Percentiles rank a stretch among this genome's conserved stretches.
These are phyloP conservation scores for Cyanoderma ruficeps DNA, from an alignment of 2,113 vertebrate species.

Conservation along the genomic window DNA sequence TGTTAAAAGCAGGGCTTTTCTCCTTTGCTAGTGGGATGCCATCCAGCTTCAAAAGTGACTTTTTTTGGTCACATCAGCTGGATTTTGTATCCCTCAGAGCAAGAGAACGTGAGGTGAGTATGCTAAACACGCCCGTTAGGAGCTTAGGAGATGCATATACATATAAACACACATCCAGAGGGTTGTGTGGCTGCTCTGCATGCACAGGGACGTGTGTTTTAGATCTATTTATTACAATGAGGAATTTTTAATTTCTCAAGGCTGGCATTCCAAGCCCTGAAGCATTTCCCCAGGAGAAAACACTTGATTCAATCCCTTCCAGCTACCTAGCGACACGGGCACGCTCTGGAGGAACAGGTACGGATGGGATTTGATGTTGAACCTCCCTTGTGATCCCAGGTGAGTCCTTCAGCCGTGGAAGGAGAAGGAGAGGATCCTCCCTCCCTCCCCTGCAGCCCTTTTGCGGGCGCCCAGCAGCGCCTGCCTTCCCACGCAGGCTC, in stretches of 20 bases:
- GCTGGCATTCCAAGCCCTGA: background rate
- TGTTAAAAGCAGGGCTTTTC: background rate
- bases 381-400: background rate
- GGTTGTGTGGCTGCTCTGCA: background rate
- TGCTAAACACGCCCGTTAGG: background rate
- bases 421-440: constrained; percentile 26
- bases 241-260: background rate
- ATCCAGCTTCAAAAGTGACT: background rate
- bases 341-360: background rate
- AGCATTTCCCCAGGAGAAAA: background rate
- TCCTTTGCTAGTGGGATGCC: background rate
- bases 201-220: background rate
- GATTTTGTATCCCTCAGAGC: background rate
- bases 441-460: background rate
- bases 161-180: background rate
- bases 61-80: background rate
- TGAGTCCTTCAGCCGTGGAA: background rate
- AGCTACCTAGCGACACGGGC: background rate
- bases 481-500: constrained; percentile 64
- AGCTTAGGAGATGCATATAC: background rate
- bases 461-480: background rate
- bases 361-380: background rate
- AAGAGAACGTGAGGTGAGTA: background rate
- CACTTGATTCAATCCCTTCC: background rate
- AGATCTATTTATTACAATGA: background rate